Conservation (phyloP, 1,140 invertebrate species). For the Pseudomyrmex pallidus region DNA sequence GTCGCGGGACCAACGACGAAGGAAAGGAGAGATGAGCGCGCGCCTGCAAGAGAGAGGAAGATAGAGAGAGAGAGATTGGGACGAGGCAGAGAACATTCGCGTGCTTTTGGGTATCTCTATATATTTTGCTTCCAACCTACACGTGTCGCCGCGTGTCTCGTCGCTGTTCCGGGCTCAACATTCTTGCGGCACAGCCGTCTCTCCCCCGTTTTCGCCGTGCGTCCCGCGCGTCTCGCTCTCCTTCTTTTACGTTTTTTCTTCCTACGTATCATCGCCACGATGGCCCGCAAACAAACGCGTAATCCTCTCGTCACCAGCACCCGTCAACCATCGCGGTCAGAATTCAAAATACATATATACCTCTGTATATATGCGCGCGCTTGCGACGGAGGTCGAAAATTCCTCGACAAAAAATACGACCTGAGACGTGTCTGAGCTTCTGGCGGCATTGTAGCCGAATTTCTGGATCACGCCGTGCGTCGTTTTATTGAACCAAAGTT, state of each 20-base stretch:
- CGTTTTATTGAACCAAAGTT: neutral
- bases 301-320: slow-evolving; percentile 78
- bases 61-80: slow-evolving; percentile 25
- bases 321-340: slow-evolving; percentile 58
- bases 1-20: slow-evolving; percentile 47
- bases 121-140: slow-evolving; percentile 81
- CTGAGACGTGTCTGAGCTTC: neutral
- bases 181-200: slow-evolving; percentile 70
- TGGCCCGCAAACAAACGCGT: slow-evolving; percentile 78
- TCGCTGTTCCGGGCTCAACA: slow-evolving; percentile 77
- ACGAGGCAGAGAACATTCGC: slow-evolving; percentile 49
- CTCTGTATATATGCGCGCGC: slow-evolving; percentile 9
- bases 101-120: slow-evolving; percentile 76
- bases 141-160: slow-evolving; percentile 83
- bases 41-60: neutral
- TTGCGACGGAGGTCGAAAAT: slow-evolving; percentile 12
- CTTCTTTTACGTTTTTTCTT: slow-evolving; percentile 36
- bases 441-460: neutral
- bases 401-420: slow-evolving; percentile 43
- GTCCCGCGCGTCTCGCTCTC: slow-evolving; percentile 60
- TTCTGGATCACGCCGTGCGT: no score
- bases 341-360: slow-evolving; percentile 64
- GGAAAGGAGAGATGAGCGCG: slow-evolving; percentile 38
- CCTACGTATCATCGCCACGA: slow-evolving; percentile 51
- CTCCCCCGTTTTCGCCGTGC: slow-evolving; percentile 53